Evolutionary conservation across 2,113 vertebrate genomes (phyloP).

Genomic region (Gorsachius goisagi): DNA sequence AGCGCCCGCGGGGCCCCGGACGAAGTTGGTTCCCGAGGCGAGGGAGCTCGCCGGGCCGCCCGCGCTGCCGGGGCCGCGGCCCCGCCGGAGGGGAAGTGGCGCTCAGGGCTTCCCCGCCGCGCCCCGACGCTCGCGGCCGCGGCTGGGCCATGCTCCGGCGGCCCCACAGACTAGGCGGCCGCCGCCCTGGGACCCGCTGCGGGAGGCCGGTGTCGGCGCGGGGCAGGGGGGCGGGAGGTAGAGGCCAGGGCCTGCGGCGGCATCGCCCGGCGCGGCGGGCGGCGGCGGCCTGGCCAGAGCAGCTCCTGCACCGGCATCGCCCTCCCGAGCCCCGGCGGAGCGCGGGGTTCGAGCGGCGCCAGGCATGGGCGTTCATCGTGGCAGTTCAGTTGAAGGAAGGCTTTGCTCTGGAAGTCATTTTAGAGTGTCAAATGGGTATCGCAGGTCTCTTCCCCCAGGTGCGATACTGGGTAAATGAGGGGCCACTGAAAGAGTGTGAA

Average conservation of each 20-base stretch:
- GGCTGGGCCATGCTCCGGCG: background rate
- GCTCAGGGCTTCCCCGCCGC: background rate
- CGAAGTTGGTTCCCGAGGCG: background rate
- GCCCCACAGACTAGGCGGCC: background rate
- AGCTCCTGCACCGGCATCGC: background rate
- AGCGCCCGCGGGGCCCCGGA: background rate
- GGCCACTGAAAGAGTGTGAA: background rate
- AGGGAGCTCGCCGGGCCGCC: background rate
- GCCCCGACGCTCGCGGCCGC: background rate
- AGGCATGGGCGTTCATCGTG: background rate
- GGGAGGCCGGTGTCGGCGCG: no score
- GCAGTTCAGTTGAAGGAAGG: background rate
- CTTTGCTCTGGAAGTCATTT: background rate
- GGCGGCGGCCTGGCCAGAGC: background rate
- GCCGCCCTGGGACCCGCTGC: no score
- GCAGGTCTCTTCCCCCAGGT: background rate
- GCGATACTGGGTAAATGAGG: rapidly evolving
- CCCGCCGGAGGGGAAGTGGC: background rate
- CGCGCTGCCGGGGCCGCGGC: background rate
- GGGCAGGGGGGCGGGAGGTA: no score
- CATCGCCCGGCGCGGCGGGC: background rate
- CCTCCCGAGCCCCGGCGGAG: background rate
- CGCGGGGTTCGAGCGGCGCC: background rate
- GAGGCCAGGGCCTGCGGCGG: background rate
- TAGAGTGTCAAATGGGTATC: no score